phyloP scores from a whole-genome alignment of 37 sponge, comb jelly and placozoan genomes.

The Crambe crambe region DNA sequence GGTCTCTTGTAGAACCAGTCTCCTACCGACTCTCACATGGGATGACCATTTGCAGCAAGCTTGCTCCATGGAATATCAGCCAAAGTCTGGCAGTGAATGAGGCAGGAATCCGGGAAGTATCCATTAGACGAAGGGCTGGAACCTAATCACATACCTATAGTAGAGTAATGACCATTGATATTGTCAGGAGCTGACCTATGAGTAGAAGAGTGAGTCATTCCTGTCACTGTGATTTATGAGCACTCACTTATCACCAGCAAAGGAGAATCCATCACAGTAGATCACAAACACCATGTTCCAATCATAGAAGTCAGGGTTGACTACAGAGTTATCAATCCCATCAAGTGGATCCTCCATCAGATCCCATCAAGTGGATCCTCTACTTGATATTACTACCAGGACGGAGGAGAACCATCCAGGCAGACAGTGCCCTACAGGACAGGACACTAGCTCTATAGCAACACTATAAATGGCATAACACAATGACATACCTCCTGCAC shows the following conservation, averaged over 20 bases:
- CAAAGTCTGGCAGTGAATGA: constrained; percentile 77
- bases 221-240: too few relatives aligned
- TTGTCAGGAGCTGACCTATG: not conserved
- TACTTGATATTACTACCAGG: constrained; percentile 60
- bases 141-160: not conserved
- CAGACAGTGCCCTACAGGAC: constrained; percentile 76
- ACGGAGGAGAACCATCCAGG: constrained; percentile 79
- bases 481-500: not conserved
- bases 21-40: constrained; percentile 56
- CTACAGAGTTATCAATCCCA: constrained; percentile 23
- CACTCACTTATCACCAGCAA: constrained; percentile 72
- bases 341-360: constrained; percentile 82
- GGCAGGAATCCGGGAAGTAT: constrained; percentile 70
- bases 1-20: constrained; percentile 60
- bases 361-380: constrained; percentile 79
- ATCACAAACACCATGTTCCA: constrained; percentile 69
- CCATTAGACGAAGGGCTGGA: constrained; percentile 51
- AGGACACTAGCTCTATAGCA: too few relatives aligned
- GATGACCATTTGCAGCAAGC: constrained; percentile 19
- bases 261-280: constrained; percentile 89
- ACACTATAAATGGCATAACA: too few relatives aligned
- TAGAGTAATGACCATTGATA: not conserved
- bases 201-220: too few relatives aligned
- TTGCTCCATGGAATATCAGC: constrained; percentile 46
- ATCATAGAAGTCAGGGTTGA: constrained; percentile 72